These are phyloP conservation scores for Spea multiplicata DNA, from an alignment of 2,113 vertebrate species.

Conservation along the genomic window DNA sequence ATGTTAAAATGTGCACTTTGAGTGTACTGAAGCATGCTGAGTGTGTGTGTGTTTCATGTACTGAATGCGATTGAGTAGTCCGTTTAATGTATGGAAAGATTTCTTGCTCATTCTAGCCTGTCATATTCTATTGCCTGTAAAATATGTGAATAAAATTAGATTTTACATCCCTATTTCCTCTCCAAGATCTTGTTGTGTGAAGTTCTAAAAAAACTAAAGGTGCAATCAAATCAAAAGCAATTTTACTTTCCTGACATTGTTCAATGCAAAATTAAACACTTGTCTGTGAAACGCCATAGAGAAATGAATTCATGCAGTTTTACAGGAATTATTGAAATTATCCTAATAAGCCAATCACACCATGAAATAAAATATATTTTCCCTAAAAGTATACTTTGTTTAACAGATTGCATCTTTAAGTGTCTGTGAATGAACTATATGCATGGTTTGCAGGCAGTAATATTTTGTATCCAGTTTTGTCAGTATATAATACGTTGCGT, in stretches of 20 bases:
- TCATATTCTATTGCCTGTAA: slow-evolving; percentile 35
- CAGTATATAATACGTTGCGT: too few species aligned
- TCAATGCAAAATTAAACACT: neutral
- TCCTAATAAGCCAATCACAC: too few species aligned
- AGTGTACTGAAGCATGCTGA: slow-evolving; percentile 48
- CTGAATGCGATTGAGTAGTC: slow-evolving; percentile 54
- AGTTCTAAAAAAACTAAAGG: neutral
- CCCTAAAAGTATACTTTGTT: neutral
- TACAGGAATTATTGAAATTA: too few species aligned
- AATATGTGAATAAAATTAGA: slow-evolving; percentile 56
- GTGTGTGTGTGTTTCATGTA: slow-evolving; percentile 46
- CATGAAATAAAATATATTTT: neutral
- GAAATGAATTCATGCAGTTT: neutral
- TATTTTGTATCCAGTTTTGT: too few species aligned
- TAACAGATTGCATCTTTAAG: slow-evolving; percentile 4
- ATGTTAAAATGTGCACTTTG: slow-evolving; percentile 41
- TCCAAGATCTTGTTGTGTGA: slow-evolving; percentile 11
- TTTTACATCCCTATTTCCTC: slow-evolving; percentile 11
- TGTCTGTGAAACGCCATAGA: too few species aligned
- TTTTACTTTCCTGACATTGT: neutral
- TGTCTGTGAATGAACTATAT: neutral
- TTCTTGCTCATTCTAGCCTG: neutral
- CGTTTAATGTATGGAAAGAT: slow-evolving; percentile 25
- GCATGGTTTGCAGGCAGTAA: neutral
- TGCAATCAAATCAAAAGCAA: neutral